Base-by-base conservation (phyloP, 2,113 vertebrate genomes). In the Ranitomeya variabilis region DNA sequence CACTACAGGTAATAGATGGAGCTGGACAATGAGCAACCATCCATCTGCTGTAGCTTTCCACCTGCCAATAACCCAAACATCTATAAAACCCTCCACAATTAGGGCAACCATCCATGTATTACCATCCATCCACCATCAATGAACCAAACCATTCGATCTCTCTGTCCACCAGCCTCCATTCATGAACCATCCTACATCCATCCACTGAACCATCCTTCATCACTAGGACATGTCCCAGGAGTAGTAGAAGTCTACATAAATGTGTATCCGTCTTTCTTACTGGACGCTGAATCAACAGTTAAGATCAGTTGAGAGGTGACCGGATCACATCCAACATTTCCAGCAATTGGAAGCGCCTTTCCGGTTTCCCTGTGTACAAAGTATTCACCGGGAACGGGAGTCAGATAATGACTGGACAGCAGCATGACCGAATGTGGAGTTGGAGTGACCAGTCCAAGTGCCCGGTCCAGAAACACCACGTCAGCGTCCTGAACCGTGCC, bases 341-440 rank as follows among this genome's bases (percentile, higher is more conserved):
- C 97, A 15, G 93, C 91, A 23, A 96, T 60, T 0, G 95, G 96
- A 86, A 98, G 93, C 21, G 97, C 90, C n/a, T 91, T 93, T 31
- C 95, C 95, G 0, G 97, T 97, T 74, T 96, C 92, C 0, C 96
- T 96, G 89, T 98, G 96, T 52, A 99, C 77, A 77, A 97, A 96
- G 91, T 94, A 94, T 82, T 96, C 92, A 0, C 91, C 57, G 0
- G 96, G 95, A 57, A 97, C 93, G 0, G 95, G 86, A 87, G 93
- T 94, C 85, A 91, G 89, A 89, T 95, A 94, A 45, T 95, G 94
- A 7, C 91, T 94, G 88, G 91, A 91, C 59, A 95, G 90, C 77
- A 97, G 90, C 95, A 96, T 95, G 7, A 92, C 90, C 37, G 92
- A 92, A 14, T 92, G 94, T 9, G 94, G 87, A 3, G 88, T 93